Evolutionary conservation across 2,888 invertebrate genomes (phyloP), one percentile per base, ranked within the genome.

Genomic region (Drosophila merina): DNA sequence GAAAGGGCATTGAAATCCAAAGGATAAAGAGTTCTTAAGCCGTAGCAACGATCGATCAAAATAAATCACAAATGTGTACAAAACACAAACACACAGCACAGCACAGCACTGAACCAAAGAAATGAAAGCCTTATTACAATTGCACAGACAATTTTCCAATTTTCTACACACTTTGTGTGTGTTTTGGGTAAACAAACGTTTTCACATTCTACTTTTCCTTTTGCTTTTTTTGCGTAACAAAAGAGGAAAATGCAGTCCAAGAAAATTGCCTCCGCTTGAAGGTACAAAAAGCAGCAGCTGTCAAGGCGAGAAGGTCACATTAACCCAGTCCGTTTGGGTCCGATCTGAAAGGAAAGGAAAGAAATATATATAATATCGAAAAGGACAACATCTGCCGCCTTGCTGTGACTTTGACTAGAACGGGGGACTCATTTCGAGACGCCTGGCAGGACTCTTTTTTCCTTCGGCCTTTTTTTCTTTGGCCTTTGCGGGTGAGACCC

Each of bases 181-280:
- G 77, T 75, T 84, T 82, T 84, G 86, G 57, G 77, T 87, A 84
- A 84, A 84, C 83, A 84, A 83, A 81, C 74, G 80, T 79, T 64
- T 31, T 30, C 26, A 31, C 42, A 55, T 42, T 58, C 40, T 30
- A 33, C 54, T 30, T 40, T n/a, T 20, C 44, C 45, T 50, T 38
- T 36, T 59, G 44, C 36, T 57, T 83, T 48, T 71, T 84, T 84
- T 84, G 85, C 85, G 79, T 84, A 81, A 85, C 83, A 78, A 82
- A 87, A 74, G 76, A 64, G 54, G 62, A 72, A 44, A 66, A 55
- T 55, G 73, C 55, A 68, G 66, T 63, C 63, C 59, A 74, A 59
- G 56, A 72, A 72, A 72, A 72, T 50, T 69, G 68, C 67, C 64
- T 51, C 50, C 47, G 48, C 30, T 12, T 57, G 48, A 60, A 73